Evolutionary conservation across 1,140 invertebrate species (phyloP), one percentile per base, ranked within the genome.

Genomic region (Drosophila baimaii): DNA sequence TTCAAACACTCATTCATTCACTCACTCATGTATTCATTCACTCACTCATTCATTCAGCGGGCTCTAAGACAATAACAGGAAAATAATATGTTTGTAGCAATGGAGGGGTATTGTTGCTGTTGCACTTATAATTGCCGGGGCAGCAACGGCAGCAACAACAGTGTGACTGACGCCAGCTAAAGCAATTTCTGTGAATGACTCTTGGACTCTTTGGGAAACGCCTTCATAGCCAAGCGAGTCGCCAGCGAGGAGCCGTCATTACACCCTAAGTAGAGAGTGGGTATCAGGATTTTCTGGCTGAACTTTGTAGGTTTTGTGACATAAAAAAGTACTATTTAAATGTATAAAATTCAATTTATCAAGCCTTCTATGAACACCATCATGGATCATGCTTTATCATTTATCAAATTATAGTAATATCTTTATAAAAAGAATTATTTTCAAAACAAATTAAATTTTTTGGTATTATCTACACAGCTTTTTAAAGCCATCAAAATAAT

Each of bases 141-240:
- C 49, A 19, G 49, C 29, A 52, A 8, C 51, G 35, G 29, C 17
- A 9, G 1, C 27, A 19, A 35, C 58, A 70, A 70, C 58, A 71
- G 23, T 47, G 41, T 63, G 77, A 85, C 81, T 74, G 81, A 85
- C 81, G 77, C 75, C 80, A 83, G 55, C 61, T 46, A 58, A 80
- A 78, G 77, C 78, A 81, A 79, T 81, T 86, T 81, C 82, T 86
- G 74, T 81, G 81, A 86, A 85, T 86, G 78, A 65, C 71, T 75
- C 58, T 71, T 46, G 69, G 69, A 54, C 74, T 63, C 51, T 54
- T 54, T 31, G 72, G 72, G 59, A 56, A 52, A 63, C 72, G 73
- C 72, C 72, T 76, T 51, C 51, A 35, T 46, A 58, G 43, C 19
- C 65, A 39, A 69, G 33, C 66, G 33, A 71, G 51, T 71, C 66